Evolutionary conservation across 2,797 vertebrate genomes (phyloP).

Genomic region (Paramormyrops hopkinsi): DNA sequence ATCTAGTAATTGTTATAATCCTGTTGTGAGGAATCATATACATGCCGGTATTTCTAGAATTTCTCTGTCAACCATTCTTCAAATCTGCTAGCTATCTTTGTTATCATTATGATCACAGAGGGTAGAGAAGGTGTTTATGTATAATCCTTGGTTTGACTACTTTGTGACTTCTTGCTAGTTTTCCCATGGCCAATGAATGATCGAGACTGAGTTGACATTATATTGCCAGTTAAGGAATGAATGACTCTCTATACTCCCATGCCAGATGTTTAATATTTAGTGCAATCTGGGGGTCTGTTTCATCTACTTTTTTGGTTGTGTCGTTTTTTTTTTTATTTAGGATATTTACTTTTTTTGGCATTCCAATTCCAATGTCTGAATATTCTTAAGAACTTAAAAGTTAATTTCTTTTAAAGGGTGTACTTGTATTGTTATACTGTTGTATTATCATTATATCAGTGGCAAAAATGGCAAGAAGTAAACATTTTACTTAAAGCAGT

Average conservation of each 20-base stretch:
- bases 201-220: neutral
- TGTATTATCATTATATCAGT: neutral
- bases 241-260: neutral
- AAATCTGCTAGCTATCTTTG: neutral
- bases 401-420: neutral
- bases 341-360: neutral
- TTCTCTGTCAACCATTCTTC: neutral
- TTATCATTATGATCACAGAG: neutral
- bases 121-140: neutral
- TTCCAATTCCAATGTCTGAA: neutral
- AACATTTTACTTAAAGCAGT: neutral
- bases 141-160: neutral
- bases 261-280: neutral
- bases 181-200: neutral
- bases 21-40: neutral
- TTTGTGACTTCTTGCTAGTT: neutral
- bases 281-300: neutral
- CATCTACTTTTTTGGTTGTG: neutral
- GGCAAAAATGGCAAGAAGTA: no score
- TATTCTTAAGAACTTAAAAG: neutral
- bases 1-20: neutral
- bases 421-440: neutral
- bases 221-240: neutral
- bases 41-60: neutral
- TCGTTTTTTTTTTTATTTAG: neutral